Base-by-base conservation (phyloP, 2,113 vertebrate species). In the Spilogale gracilis region DNA sequence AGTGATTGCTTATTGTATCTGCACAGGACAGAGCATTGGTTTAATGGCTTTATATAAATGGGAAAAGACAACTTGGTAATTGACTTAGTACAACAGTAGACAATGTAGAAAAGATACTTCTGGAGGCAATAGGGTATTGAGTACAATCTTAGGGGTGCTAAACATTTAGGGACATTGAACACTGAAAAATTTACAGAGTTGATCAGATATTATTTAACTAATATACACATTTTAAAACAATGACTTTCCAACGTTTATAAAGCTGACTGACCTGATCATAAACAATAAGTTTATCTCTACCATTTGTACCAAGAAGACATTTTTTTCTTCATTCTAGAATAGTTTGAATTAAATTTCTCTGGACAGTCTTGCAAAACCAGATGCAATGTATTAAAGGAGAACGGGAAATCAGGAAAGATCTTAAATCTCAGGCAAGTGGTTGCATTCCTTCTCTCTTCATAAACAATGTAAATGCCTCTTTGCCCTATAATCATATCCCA, bases 21-120 rank as follows among this genome's bases (percentile, higher is more conserved):
- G 94, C 94, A 91, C 94, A 98, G 97, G 48, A 98, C 98, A 98
- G 92, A 95, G 79, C 93, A 97, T 21, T 95, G 89, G 61, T 98
- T 97, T 98, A 98, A 98, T 88, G 69, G 87, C 91, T 98, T 98
- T 91, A 96, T 65, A 95, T 84, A 96, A 98, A 98, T 97, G 90
- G 98, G 86, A 97, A 97, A 98, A 98, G 98, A 98, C 90, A 98
- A 96, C 38, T 94, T 97, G 45, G 76, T 98, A 98, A 98, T 96
- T 98, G 82, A 89, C 90, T 98, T 95, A 97, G 90, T 91, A 95
- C 85, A 96, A 91, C 21, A 92, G 95, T 54, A 63, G 81, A 94
- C 48, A 74, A 60, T 43, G 76, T 94, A 95, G 58, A 82, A 83
- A 97, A 97, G 91, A 91, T 67, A 91, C 20, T 85, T 89, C 76